Conservation (phyloP, 2,888 invertebrate species). For the Perdita meconis region DNA sequence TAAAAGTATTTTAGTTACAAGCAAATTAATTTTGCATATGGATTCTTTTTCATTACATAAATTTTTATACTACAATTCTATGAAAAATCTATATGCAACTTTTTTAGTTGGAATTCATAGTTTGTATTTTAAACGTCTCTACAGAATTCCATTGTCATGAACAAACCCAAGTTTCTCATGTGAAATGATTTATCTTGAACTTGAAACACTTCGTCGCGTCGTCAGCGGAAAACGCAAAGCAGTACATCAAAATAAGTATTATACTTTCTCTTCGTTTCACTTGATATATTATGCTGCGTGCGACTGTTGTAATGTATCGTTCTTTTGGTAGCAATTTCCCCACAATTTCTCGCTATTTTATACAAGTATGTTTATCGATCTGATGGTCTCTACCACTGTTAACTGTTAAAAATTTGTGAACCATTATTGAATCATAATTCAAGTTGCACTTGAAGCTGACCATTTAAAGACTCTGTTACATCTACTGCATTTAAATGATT, state of each 20-base stretch:
- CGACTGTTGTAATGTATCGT: neutral
- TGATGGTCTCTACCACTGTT: no score
- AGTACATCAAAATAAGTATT: constrained; percentile 7
- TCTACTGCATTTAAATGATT: no score
- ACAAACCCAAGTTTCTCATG: neutral
- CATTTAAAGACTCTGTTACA: no score
- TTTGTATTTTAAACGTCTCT: neutral
- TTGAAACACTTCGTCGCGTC: neutral
- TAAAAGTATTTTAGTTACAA: no score
- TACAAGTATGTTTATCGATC: neutral
- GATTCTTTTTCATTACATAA: no score
- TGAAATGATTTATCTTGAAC: neutral
- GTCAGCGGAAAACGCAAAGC: neutral
- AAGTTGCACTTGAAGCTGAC: no score
- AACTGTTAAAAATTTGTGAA: no score
- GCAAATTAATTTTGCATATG: no score
- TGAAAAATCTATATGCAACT: neutral
- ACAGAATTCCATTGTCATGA: neutral
- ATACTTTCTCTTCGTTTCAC: constrained; percentile 11
- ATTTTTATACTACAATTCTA: no score
- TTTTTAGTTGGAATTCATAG: neutral
- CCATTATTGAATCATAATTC: no score
- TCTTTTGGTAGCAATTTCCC: neutral
- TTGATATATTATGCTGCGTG: neutral
- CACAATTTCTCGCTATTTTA: constrained; percentile 19